These are phyloP conservation scores for Echinometra lucunter DNA, from an alignment of 53 echinoderm and acorn worm species.

Conservation along the genomic window DNA sequence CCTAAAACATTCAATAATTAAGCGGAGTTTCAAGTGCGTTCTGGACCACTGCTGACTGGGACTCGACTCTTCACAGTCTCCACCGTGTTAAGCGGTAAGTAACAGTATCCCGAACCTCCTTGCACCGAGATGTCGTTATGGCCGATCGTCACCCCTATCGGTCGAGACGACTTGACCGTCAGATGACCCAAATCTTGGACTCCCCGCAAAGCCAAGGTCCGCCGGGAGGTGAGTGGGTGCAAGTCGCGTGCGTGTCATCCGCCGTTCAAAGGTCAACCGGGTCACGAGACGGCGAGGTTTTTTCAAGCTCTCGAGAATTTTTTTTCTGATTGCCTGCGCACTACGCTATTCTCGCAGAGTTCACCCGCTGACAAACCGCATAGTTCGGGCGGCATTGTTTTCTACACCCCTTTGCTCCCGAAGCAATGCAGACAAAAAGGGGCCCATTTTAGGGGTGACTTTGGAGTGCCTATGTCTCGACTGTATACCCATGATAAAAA, in stretches of 20 bases:
- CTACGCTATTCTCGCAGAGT: neutral
- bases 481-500: neutral
- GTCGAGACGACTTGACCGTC: slow-evolving; percentile 59
- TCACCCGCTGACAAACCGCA: neutral
- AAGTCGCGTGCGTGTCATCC: slow-evolving; percentile 47
- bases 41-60: no score
- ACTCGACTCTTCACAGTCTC: neutral
- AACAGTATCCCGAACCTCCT: neutral
- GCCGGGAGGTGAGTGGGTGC: slow-evolving; percentile 20
- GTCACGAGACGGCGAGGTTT: slow-evolving; percentile 42
- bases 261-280: slow-evolving; percentile 38
- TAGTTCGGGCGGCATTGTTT: neutral
- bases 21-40: no score
- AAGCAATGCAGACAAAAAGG: slow-evolving; percentile 52
- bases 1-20: no score
- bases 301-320: neutral
- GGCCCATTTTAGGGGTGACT: slow-evolving; percentile 9
- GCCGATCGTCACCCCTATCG: slow-evolving; percentile 58
- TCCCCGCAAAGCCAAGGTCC: slow-evolving; percentile 53
- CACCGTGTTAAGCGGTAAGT: neutral
- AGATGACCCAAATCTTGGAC: slow-evolving; percentile 2
- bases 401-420: neutral
- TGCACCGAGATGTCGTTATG: neutral
- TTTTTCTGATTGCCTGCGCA: slow-evolving; percentile 9
- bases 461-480: neutral